Evolutionary conservation across 2,113 vertebrate genomes (phyloP), one percentile per base, ranked within the genome.

Genomic region (Brachionichthys hirsutus): DNA sequence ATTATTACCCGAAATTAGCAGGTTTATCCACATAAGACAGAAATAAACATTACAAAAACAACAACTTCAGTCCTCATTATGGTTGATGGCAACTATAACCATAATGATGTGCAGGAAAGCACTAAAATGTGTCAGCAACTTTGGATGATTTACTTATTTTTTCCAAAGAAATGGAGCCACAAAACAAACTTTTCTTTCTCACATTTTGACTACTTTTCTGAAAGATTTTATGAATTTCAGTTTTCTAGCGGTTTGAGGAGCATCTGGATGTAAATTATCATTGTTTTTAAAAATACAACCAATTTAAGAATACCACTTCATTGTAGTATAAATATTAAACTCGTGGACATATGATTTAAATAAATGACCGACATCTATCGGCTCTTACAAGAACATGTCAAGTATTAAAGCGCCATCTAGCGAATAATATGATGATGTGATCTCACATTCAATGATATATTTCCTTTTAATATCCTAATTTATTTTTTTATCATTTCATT

Each of bases 401-500:
- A 66, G 11, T 62, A 38, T 35, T 66, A 20, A 65, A 68, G 75
- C 68, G 65, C 78, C 86, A 77, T 66, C 84, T 86, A 84, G 82
- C 76, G 84, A 49, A 44, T 5, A 17, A 20, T 12, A 16, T 20
- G 47, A 24, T n/a, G 41, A 44, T 3, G 19, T 40, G 36, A 18
- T n/a, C 0, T 12, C 8, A 46, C 14, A 42, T 46, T 15, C 9
- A 14, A 18, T 17, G 38, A 16, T 13, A 30, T 4, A 17, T 30
- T 30, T 30, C 24, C 24, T 30, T 30, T 8, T 4, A 30, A 30
- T 30, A 30, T 30, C 5, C 3, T 30, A 30, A 30, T 30, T 6
- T 1, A 30, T 30, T 30, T 30, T 8, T 6, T 30, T 30, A 30
- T 30, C 4, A 30, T 30, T 30, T 30, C 24, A 30, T 30, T 30